These are phyloP conservation scores for Dromococcyx pavoninus DNA, from an alignment of 2,797 vertebrate genomes.

Conservation along the genomic window DNA sequence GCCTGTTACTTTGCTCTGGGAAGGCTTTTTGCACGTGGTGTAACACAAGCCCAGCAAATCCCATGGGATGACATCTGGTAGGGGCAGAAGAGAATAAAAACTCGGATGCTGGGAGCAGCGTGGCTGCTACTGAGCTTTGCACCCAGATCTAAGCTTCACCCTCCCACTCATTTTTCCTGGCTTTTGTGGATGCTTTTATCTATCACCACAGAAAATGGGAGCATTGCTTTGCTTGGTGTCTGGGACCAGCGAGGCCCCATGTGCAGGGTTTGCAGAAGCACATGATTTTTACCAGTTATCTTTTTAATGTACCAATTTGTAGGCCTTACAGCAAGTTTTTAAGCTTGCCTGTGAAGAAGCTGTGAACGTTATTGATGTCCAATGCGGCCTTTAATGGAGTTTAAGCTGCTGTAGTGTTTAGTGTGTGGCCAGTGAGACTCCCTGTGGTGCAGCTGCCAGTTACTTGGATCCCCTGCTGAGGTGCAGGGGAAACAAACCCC, in stretches of 20 bases:
- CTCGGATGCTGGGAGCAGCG: background rate
- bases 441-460: background rate
- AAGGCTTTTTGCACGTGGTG: background rate
- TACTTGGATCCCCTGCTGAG: background rate
- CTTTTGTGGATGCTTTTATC: background rate
- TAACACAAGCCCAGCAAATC: background rate
- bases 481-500: background rate
- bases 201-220: background rate
- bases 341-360: background rate
- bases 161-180: accelerated
- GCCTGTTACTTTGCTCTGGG: background rate
- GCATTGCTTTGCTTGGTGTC: accelerated
- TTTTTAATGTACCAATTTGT: background rate
- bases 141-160: background rate
- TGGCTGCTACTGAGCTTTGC: background rate
- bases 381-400: background rate
- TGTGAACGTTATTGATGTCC: background rate
- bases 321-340: background rate
- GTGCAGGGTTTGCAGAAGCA: background rate
- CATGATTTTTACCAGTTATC: background rate
- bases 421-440: background rate
- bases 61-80: accelerated
- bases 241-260: background rate
- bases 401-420: background rate
- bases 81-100: background rate